Percentiles rank a stretch among this genome's conserved stretches.
phyloP scores from a whole-genome alignment of 23 tunicate genomes.

The Halocynthia aurantium region DNA sequence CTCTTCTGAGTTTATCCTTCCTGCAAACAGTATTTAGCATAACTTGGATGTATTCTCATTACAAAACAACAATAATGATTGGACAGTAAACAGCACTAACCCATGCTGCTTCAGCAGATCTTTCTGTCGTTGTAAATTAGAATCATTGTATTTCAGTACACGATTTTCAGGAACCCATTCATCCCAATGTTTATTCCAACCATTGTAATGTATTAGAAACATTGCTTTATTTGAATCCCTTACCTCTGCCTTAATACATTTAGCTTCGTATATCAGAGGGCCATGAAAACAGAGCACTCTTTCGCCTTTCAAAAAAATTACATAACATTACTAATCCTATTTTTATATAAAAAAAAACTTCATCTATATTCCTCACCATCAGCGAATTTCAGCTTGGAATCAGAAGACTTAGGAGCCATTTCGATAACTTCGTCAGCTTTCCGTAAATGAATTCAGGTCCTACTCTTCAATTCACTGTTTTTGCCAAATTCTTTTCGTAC shows the following conservation, averaged over 20 bases:
- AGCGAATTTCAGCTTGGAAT: not conserved
- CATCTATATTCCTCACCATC: not conserved
- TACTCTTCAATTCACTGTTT: no score
- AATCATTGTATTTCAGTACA: constrained; percentile 62
- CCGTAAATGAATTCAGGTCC: no score
- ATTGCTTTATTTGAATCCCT: constrained; percentile 30
- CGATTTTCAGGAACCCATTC: constrained; percentile 86
- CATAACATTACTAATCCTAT: not conserved
- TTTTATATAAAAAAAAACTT: no score
- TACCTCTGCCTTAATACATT: constrained; percentile 73
- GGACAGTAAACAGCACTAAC: constrained; percentile 4
- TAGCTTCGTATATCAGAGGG: constrained; percentile 84
- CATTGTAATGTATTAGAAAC: constrained; percentile 72
- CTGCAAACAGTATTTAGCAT: not conserved
- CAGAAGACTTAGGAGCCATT: constrained; percentile 5
- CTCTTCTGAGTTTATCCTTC: constrained; percentile 10
- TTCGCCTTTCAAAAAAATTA: constrained; percentile 43
- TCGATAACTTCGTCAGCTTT: not conserved
- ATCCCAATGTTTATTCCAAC: constrained; percentile 88
- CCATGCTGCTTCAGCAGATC: constrained; percentile 77
- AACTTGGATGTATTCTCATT: not conserved
- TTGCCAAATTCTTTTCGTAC: no score
- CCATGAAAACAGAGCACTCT: constrained; percentile 84
- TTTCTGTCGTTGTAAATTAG: constrained; percentile 51
- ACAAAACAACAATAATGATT: not conserved